Evolutionary conservation across 2,113 vertebrate genomes (phyloP).

Genomic region (Muntiacus muntjak): DNA sequence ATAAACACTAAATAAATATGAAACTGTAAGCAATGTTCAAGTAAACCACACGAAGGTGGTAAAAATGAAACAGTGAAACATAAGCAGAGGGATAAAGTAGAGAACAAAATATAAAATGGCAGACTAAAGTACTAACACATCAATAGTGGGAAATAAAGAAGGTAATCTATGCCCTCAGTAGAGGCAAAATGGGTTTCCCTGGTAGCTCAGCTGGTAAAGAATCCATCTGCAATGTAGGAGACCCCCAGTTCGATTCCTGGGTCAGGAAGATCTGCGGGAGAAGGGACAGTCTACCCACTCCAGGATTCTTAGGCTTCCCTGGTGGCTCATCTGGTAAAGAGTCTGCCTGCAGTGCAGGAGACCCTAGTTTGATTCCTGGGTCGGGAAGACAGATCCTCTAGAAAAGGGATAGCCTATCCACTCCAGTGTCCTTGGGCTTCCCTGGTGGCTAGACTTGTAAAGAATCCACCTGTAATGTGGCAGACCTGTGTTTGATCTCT

Average conservation of each 20-base stretch:
- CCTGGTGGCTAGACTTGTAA: not conserved
- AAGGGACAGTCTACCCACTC: not conserved
- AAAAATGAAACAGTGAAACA: not conserved
- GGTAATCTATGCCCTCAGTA: not conserved
- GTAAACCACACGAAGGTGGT: not conserved
- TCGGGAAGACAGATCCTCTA: not conserved
- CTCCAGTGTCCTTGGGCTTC: not conserved
- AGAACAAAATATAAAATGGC: not conserved
- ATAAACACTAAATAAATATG: not conserved
- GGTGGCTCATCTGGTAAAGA: not conserved
- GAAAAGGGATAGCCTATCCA: not conserved
- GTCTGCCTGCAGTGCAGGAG: not conserved
- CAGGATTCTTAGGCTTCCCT: not conserved
- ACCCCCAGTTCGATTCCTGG: accelerated
- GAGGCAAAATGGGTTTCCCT: not conserved
- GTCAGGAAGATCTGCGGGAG: not conserved
- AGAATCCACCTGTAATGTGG: not conserved
- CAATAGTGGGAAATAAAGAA: not conserved
- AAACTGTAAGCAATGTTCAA: not conserved
- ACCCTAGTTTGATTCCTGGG: not conserved
- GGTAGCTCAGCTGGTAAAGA: not conserved
- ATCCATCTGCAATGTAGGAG: not conserved
- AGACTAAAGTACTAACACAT: not conserved
- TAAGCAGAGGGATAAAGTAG: not conserved
- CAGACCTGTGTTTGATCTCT: not conserved